Evolutionary conservation across 1,140 invertebrate species (phyloP), one percentile per base, ranked within the genome.

Genomic region (Brachionus manjavacas): DNA sequence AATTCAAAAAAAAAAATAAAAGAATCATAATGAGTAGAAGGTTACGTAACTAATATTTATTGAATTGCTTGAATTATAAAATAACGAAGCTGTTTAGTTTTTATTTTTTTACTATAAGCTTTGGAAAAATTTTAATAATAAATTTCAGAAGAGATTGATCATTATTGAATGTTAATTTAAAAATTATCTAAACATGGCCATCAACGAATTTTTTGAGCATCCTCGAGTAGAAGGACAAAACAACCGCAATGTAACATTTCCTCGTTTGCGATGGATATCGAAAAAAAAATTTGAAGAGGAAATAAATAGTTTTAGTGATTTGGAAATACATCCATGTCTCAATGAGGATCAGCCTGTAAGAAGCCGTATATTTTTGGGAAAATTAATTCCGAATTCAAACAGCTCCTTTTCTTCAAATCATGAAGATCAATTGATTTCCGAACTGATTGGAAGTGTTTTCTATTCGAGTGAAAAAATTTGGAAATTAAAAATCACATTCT

Each of bases 281-380:
- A 81, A 81, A 60, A 14, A 2, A 1, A 39, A 46, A 39, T 68
- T 81, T 68, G 25, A 52, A 64, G 20, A 23, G 41, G 23, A 46
- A 23, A 12, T 16, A n/a, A 68, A 41, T 12, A 31, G 20, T n/a
- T n/a, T n/a, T n/a, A n/a, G n/a, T 11, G 16, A 76, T 7, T 81
- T 64, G 20, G 23, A 64, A 9, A 81, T 81, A 25, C 23, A 81
- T 64, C 79, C 79, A 28, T 81, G 79, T 35, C 60, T 81, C 31
- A 81, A 81, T 28, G 25, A 39, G 52, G 9, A 64, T 23, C 35
- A 68, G 41, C 16, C 31, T 11, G 11, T 66, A 14, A 23, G 43
- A 9, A 64, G 43, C 8, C 52, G 52, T 8, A 9, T 81, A 3
- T 81, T 20, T 35, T 12, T 81, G 14, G 79, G 79, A 7, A 81